A percentile compares a stretch with the other conserved stretches of the same genome.
phyloP scores from a whole-genome alignment of 2,888 invertebrate genomes.

The Drosophila maculinotata region DNA sequence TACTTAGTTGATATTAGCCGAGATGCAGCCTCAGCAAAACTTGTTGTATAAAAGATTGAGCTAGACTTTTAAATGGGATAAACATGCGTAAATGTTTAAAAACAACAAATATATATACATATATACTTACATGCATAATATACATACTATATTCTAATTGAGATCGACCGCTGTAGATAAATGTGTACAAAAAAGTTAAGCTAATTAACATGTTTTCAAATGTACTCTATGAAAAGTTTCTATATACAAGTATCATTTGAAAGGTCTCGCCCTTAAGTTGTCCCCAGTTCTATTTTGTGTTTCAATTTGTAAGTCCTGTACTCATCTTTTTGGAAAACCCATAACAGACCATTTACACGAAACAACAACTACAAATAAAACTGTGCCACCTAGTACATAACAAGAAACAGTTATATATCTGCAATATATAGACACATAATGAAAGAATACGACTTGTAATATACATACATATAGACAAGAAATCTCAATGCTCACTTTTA shows the following conservation, averaged over 20 bases:
- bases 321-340: conserved; percentile 24
- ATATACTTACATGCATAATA: conserved; percentile 43
- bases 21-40: conserved; percentile 63
- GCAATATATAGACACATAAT: conserved; percentile 62
- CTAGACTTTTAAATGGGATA: conserved; percentile 73
- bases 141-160: conserved; percentile 48
- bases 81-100: conserved; percentile 29
- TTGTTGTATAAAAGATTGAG: conserved; percentile 79
- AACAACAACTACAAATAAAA: conserved; percentile 65
- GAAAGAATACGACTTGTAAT: conserved; percentile 54
- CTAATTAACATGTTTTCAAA: conserved; percentile 42
- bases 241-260: conserved; percentile 38
- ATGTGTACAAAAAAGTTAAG: conserved; percentile 66
- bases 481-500: conserved; percentile 78
- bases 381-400: conserved; percentile 81
- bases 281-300: not conserved
- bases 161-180: conserved; percentile 63
- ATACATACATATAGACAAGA: conserved; percentile 46
- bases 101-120: conserved; percentile 37
- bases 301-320: not conserved
- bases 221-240: conserved; percentile 20
- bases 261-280: conserved; percentile 63
- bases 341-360: conserved; percentile 54
- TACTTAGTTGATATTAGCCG: conserved; percentile 54
- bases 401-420: conserved; percentile 79